A percentile compares a stretch with the other conserved stretches of the same genome.
phyloP scores from a whole-genome alignment of 2,888 invertebrate species.

The Pherbina coryleti region DNA sequence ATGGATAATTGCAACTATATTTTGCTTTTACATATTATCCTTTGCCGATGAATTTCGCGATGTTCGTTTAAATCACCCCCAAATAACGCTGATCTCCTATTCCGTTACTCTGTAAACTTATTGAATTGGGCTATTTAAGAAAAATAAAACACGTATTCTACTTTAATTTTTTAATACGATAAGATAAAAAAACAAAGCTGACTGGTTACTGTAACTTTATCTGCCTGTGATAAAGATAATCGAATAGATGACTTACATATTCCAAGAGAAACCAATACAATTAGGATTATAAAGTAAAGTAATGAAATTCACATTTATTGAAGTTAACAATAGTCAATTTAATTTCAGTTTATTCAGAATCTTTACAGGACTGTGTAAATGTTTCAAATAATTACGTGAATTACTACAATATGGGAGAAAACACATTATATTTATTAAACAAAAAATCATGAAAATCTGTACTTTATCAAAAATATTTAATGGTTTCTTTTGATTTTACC shows the following conservation, averaged over 20 bases:
- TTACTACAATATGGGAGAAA: neutral
- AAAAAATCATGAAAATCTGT: neutral
- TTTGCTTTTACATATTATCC: constrained; percentile 75
- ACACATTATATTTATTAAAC: neutral
- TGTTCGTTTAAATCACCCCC: constrained; percentile 72
- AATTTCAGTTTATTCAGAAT: neutral
- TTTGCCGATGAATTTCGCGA: constrained; percentile 76
- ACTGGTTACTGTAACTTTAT: too few species aligned
- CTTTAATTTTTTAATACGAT: neutral
- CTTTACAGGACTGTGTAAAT: neutral
- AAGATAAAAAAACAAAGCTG: neutral
- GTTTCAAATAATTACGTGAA: neutral
- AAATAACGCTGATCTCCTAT: constrained; percentile 60
- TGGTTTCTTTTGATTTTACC: constrained; percentile 49
- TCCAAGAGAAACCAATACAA: neutral
- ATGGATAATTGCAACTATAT: constrained; percentile 76
- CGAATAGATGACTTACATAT: neutral
- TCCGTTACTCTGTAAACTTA: constrained; percentile 56
- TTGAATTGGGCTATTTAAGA: neutral
- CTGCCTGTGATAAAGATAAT: too few species aligned
- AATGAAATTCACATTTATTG: neutral
- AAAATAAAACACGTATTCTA: neutral
- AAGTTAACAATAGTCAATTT: neutral
- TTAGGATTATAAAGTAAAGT: neutral
- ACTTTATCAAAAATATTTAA: neutral